Evolutionary conservation across 1,140 invertebrate species (phyloP), one percentile per base, ranked within the genome.

Genomic region (Scaptomyza pallida): DNA sequence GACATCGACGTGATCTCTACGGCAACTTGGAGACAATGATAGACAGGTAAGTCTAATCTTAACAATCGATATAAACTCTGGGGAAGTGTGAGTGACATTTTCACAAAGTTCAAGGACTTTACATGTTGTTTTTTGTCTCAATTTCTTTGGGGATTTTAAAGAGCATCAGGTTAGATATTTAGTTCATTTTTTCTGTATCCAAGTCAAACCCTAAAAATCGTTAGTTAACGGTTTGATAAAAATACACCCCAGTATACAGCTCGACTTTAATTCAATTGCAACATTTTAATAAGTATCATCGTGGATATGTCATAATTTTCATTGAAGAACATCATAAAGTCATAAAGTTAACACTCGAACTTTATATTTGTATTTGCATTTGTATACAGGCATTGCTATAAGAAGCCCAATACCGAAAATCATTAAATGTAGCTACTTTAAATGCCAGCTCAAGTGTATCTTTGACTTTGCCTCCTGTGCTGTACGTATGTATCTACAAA

Each of bases 1-100:
- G 95, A 72, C 93, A 94, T 77, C 93, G 95, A 10, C 78, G 95
- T 21, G 94, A 95, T 59, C 91, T 96, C 13, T 96, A 95, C 83
- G 93, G 92, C 33, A 95, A 95, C 78, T 61, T 95, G 41, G 95
- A 95, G 85, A 89, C 93, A 41, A 93, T 95, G 73, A 93, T 96
- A 90, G 93, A 94, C 75, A 94, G 94, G 95, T 96, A 90, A 88
- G 86, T 45, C 35, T 21, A 48, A 55, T 45, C 19, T 26, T n/a
- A 55, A 21, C 26, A 3, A n/a, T n/a, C 23, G n/a, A 54, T 23
- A 52, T 61, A 51, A 52, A 17, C 26, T 30, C 1, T 9, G 12
- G 13, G 21, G 8, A 60, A 37, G 21, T 45, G n/a, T 30, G n/a
- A 41, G 16, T 23, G 17, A 54, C 35, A 40, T 15, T 33, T 16